Conservation (phyloP, 2,113 vertebrate genomes). For the Lutjanus erythropterus region DNA sequence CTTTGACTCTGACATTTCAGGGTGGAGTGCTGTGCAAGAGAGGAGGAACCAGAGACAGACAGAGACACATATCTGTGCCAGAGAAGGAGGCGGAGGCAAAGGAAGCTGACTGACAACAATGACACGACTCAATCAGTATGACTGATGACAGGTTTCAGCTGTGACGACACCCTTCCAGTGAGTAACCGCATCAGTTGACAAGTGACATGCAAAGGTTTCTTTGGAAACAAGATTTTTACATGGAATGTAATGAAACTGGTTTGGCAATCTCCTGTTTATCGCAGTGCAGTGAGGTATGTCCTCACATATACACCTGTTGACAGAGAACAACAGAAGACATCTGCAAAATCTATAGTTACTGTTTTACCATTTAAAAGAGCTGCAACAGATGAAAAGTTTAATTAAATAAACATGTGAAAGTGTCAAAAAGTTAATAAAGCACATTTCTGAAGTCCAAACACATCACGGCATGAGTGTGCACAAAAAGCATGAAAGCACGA, state of each 20-base stretch:
- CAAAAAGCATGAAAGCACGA: conserved; percentile 27
- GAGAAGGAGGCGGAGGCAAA: conserved; percentile 20
- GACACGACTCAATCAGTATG: background rate
- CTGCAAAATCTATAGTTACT: background rate
- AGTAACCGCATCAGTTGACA: conserved; percentile 10
- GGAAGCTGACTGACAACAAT: conserved; percentile 10
- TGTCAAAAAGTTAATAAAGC: background rate
- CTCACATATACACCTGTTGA: background rate
- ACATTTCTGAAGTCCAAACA: conserved; percentile 19
- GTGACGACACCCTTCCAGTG: conserved; percentile 29
- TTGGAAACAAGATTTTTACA: conserved; percentile 53
- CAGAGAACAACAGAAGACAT: background rate
- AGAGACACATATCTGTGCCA: background rate
- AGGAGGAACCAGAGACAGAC: background rate
- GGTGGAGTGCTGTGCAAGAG: conserved; percentile 2
- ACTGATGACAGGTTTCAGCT: conserved; percentile 52
- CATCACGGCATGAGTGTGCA: background rate
- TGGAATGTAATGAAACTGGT: conserved; percentile 78
- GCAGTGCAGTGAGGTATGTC: conserved; percentile 21
- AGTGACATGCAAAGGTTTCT: conserved; percentile 32
- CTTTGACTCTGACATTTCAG: conserved; percentile 47
- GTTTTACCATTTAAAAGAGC: background rate
- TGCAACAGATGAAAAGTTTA: background rate
- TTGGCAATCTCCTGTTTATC: conserved; percentile 43
- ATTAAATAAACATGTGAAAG: background rate